A percentile compares a stretch with the other conserved stretches of the same genome.
Conservation (phyloP, 1,140 invertebrate genomes). For the Eurosta solidaginis region DNA sequence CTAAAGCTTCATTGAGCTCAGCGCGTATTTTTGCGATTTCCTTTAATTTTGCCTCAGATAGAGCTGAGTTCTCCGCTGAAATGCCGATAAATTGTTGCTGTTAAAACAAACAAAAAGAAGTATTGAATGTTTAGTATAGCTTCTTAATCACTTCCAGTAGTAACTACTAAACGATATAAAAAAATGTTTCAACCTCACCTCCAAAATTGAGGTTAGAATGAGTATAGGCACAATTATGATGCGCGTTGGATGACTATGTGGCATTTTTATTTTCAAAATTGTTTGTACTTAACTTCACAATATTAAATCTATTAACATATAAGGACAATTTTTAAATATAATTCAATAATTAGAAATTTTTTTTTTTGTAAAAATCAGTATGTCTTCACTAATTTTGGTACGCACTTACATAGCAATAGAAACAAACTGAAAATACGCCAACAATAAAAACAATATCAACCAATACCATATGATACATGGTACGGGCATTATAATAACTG, state of each 20-base stretch:
- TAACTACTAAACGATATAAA: no score
- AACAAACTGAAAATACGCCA: slow-evolving; percentile 21
- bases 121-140: no score
- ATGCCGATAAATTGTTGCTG: not conserved
- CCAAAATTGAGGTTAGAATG: not conserved
- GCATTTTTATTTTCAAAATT: not conserved
- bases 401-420: slow-evolving; percentile 10
- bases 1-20: slow-evolving; percentile 43
- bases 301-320: not conserved
- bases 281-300: not conserved
- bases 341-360: not conserved
- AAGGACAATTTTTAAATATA: not conserved
- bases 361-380: not conserved
- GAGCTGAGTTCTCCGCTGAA: not conserved
- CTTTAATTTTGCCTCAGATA: slow-evolving; percentile 30
- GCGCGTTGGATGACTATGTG: not conserved
- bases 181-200: not conserved
- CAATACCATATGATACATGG: slow-evolving; percentile 18
- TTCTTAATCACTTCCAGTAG: no score
- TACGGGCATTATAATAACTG: slow-evolving; percentile 23
- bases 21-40: slow-evolving; percentile 46
- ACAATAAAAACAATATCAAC: not conserved
- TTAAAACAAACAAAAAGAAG: no score
- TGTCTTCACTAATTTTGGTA: not conserved
- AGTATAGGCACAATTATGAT: not conserved